Percentiles rank a stretch among this genome's conserved stretches.
Evolutionary conservation across 2,113 vertebrate genomes (phyloP).

Genomic region (Lipophrys pholis): DNA sequence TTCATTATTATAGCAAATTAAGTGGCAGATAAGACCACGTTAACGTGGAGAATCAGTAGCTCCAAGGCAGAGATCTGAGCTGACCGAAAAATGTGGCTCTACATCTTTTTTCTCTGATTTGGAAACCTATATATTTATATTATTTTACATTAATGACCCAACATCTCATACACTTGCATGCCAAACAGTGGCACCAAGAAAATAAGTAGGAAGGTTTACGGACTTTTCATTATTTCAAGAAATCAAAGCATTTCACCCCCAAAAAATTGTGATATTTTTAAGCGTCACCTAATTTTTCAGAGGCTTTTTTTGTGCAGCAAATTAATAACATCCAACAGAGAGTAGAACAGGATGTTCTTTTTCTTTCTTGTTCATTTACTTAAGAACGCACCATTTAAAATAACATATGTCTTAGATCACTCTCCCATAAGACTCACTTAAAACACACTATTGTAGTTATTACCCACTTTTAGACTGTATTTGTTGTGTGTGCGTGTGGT

Average conservation of each 20-base stretch:
- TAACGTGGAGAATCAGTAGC: conserved; percentile 16
- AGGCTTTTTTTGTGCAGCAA: conserved; percentile 16
- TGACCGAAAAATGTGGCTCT: conserved; percentile 3
- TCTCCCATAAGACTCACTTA: not conserved
- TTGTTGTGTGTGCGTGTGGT: too few relatives aligned
- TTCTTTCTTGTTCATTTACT: conserved; percentile 3
- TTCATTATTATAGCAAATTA: conserved; percentile 61
- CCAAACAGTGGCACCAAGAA: not conserved
- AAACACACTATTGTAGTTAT: conserved; percentile 25
- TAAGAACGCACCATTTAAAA: conserved; percentile 21
- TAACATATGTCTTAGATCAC: conserved; percentile 37
- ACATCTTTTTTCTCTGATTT: not conserved
- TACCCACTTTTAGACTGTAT: not conserved
- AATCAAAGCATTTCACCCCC: not conserved
- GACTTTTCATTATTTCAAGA: conserved; percentile 12
- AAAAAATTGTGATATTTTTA: conserved; percentile 2
- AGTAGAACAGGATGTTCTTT: conserved; percentile 10
- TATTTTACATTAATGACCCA: too few relatives aligned
- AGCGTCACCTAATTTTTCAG: conserved; percentile 39
- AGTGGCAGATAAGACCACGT: conserved; percentile 18
- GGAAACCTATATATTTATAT: too few relatives aligned
- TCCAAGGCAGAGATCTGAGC: conserved; percentile 28
- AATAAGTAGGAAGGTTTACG: conserved; percentile 8
- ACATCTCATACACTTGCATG: not conserved
- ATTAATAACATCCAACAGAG: conserved; percentile 56